Evolutionary conservation across 2,113 vertebrate genomes (phyloP), one percentile per base, ranked within the genome.

Genomic region (Plecotus auritus): DNA sequence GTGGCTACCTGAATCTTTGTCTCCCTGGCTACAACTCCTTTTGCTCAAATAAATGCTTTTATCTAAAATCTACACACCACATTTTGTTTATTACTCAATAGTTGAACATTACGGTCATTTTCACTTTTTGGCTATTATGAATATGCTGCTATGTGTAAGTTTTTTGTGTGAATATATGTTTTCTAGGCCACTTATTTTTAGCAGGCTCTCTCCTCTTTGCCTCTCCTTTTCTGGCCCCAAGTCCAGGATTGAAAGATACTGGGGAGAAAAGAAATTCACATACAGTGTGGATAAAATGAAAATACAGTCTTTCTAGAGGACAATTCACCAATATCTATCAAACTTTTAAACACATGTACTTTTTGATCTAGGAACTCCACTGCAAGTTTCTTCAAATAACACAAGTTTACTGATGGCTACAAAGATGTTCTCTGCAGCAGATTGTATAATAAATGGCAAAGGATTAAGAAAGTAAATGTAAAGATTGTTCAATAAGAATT

Each of bases 401-500:
- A 81, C n/a, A 77, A 30, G 40, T 59, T 35, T 88, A 51, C 17
- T 81, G 59, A 76, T 61, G n/a, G 26, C 35, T 40, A n/a, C 54
- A 90, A 86, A n/a, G 51, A 88, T 81, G n/a, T 67, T 90, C 40
- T 76, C 42, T 85, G n/a, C 9, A 81, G 37, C 18, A 81, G 9
- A n/a, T 8, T 64, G 13, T 54, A 14, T 47, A 85, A 70, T n/a
- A 91, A 74, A 80, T 40, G 67, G 11, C 45, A 81, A 87, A 85
- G 17, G 30, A 83, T 73, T 84, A 51, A 73, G 82, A 40, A 93
- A 77, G 88, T 30, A 88, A 88, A 61, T 10, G 14, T 66, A 85
- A 88, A 92, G 37, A 92, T 22, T 70, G 18, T 87, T 80, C 37
- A 90, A 13, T 95, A 90, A 87, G 28, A 83, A 76, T 84, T 88